phyloP scores from a whole-genome alignment of 1,140 invertebrate species.

The Pomacea maculata region DNA sequence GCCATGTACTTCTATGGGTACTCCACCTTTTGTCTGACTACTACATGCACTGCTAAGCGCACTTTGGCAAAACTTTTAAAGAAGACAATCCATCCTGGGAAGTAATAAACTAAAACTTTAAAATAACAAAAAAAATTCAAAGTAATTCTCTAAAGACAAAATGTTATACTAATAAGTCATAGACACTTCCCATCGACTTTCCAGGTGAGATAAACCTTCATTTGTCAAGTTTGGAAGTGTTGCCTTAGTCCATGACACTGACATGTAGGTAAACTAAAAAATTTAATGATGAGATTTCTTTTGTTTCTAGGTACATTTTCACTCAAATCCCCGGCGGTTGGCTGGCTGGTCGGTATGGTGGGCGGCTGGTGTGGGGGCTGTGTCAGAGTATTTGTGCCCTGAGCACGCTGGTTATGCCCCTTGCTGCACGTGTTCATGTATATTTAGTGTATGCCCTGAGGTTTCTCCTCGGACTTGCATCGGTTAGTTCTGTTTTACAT shows the following conservation, averaged over 20 bases:
- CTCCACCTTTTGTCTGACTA: not conserved
- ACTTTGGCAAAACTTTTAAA: no score
- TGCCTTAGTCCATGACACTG: no score
- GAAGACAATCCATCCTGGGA: no score
- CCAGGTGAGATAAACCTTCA: not conserved
- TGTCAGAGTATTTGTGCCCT: constrained; percentile 35
- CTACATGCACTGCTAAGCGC: no score
- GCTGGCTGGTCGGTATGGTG: constrained; percentile 62
- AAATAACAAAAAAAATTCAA: no score
- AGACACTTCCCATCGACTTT: not conserved
- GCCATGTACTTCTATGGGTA: constrained; percentile 21
- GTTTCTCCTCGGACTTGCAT: constrained; percentile 43
- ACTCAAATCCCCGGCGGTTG: constrained; percentile 68
- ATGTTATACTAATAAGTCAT: no score
- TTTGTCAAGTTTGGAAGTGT: not conserved
- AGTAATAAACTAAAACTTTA: no score
- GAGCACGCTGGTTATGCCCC: constrained; percentile 41
- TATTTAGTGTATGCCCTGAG: constrained; percentile 36
- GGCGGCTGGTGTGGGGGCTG: constrained; percentile 52
- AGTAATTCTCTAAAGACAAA: no score
- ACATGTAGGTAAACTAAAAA: not conserved
- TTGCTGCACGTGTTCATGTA: constrained; percentile 38
- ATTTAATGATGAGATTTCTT: not conserved
- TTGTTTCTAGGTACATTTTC: constrained; percentile 24
- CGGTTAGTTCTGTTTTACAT: constrained; percentile 30